These are phyloP conservation scores for Epinephelus awoara DNA, from an alignment of 2,797 vertebrate species.

Conservation along the genomic window DNA sequence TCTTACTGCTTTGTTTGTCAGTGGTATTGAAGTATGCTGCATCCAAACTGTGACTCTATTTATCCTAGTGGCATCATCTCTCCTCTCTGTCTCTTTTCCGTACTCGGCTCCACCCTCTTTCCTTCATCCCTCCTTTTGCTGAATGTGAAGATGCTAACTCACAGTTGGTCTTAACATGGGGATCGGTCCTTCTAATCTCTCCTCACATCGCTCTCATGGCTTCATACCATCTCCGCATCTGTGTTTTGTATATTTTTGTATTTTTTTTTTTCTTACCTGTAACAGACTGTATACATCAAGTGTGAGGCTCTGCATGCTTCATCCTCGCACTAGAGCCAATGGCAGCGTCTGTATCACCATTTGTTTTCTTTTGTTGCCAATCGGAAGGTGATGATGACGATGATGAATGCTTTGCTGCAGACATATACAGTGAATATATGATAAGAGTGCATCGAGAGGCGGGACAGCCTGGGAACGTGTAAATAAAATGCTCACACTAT, in stretches of 20 bases:
- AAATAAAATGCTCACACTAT: constrained; percentile 85
- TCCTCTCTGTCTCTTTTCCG: neutral
- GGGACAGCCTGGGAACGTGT: constrained; percentile 72
- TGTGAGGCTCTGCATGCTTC: constrained; percentile 77
- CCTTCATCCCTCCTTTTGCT: constrained; percentile 47
- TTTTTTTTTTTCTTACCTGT: constrained; percentile 66
- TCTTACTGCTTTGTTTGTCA: constrained; percentile 58
- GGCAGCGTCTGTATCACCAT: constrained; percentile 57
- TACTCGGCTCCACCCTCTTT: neutral
- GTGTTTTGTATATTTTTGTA: constrained; percentile 83
- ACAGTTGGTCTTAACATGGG: constrained; percentile 62
- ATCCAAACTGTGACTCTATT: constrained; percentile 75
- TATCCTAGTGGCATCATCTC: constrained; percentile 48
- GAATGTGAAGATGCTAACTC: constrained; percentile 75
- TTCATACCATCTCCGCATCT: constrained; percentile 61
- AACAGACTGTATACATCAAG: constrained; percentile 54
- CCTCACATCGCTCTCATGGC: constrained; percentile 30
- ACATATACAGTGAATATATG: constrained; percentile 66
- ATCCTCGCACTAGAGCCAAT: constrained; percentile 64
- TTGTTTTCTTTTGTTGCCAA: constrained; percentile 65
- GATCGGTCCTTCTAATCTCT: constrained; percentile 40
- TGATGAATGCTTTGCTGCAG: constrained; percentile 66
- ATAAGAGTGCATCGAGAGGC: constrained; percentile 71
- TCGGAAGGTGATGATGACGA: constrained; percentile 52
- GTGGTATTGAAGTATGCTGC: constrained; percentile 68